These are phyloP conservation scores for Dendronephthya gigantea DNA, from an alignment of 64 coral and sea anemone genomes.

Conservation along the genomic window DNA sequence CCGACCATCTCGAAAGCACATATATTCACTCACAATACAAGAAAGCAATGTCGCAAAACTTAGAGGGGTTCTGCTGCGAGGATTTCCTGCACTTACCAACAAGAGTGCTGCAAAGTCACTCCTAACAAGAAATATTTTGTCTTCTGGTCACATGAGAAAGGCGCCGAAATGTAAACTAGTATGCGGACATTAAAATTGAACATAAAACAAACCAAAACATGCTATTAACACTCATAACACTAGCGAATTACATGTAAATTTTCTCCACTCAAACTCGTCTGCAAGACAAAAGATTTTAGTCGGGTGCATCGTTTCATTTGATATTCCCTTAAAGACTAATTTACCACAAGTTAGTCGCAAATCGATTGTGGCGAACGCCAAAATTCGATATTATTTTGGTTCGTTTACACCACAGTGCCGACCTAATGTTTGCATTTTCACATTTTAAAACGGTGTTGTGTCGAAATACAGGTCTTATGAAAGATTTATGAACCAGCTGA, in stretches of 20 bases:
- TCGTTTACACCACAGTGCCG: neutral
- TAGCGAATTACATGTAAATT: neutral
- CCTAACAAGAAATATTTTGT: neutral
- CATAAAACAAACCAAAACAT: neutral
- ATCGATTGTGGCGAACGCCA: neutral
- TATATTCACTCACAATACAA: neutral
- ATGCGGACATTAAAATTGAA: neutral
- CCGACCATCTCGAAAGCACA: neutral
- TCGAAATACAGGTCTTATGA: slow-evolving; percentile 1
- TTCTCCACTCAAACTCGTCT: neutral
- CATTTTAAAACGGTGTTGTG: slow-evolving; percentile 6
- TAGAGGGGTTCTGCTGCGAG: neutral
- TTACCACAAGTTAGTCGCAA: neutral
- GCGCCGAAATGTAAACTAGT: neutral
- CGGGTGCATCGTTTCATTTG: neutral
- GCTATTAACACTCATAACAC: neutral
- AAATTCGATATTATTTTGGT: neutral
- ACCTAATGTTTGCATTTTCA: neutral
- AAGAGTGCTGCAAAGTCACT: neutral
- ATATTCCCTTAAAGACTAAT: neutral
- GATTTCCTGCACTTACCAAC: neutral
- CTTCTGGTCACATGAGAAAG: neutral
- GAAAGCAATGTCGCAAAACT: neutral
- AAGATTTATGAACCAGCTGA: neutral
- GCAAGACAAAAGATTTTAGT: neutral